Percentiles rank a stretch among this genome's conserved stretches.
phyloP scores from a whole-genome alignment of 2,797 vertebrate species.

The Esox masquinongy region DNA sequence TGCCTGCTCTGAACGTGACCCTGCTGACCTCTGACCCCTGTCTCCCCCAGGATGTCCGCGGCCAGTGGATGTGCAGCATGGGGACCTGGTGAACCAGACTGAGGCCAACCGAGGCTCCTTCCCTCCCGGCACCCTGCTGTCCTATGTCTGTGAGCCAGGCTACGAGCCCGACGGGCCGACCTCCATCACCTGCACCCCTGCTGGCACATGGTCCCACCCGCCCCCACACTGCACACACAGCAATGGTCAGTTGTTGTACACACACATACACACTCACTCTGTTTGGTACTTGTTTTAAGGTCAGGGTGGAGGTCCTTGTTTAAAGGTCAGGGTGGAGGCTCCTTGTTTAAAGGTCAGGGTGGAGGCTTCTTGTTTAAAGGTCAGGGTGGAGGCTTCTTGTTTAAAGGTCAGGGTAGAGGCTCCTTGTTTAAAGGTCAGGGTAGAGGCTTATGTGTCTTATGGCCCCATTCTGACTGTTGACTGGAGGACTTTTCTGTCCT shows the following conservation, averaged over 20 bases:
- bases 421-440: too few relatives aligned
- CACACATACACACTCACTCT: background rate
- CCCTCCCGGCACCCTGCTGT: conserved; percentile 68
- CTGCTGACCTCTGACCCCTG: background rate
- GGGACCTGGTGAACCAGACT: conserved; percentile 73
- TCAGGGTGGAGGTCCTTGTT: too few relatives aligned
- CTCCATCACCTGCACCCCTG: conserved; percentile 67
- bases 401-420: too few relatives aligned
- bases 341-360: too few relatives aligned
- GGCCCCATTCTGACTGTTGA: background rate
- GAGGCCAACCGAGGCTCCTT: conserved; percentile 76
- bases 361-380: too few relatives aligned
- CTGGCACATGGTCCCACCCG: conserved; percentile 69
- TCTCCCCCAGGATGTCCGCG: conserved; percentile 66
- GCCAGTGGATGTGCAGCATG: conserved; percentile 68
- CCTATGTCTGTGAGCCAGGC: conserved; percentile 72
- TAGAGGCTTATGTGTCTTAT: background rate
- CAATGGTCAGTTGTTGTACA: conserved; percentile 37
- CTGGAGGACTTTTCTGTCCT: background rate
- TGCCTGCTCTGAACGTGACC: background rate
- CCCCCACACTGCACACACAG: conserved; percentile 70
- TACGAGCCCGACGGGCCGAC: conserved; percentile 68
- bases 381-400: too few relatives aligned
- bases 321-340: too few relatives aligned
- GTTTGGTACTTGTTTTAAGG: too few relatives aligned